Conservation (phyloP, 2,888 invertebrate species). For the Drosophila picticornis region DNA sequence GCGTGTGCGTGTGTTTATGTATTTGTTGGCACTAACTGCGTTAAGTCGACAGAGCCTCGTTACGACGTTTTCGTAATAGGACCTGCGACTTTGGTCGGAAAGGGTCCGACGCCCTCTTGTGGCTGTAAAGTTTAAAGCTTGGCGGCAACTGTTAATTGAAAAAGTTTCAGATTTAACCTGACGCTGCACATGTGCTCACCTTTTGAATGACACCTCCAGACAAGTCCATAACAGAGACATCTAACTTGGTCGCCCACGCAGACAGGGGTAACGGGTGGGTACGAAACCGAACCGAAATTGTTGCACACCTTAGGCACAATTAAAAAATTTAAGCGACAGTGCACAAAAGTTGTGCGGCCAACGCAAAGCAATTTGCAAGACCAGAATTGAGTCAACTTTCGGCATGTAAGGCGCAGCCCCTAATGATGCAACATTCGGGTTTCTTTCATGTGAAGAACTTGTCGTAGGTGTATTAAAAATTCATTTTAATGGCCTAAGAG, state of each 20-base stretch:
- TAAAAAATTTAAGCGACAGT: conserved; percentile 54
- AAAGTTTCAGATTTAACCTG: conserved; percentile 66
- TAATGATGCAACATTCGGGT: conserved; percentile 53
- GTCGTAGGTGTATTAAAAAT: conserved; percentile 33
- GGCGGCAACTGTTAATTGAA: conserved; percentile 76
- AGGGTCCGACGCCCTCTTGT: conserved; percentile 20
- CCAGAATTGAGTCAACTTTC: conserved; percentile 30
- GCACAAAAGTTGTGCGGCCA: conserved; percentile 46
- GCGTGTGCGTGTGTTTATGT: not conserved
- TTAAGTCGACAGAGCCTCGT: conserved; percentile 56
- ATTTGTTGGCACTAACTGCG: conserved; percentile 46
- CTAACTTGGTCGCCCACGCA: not conserved
- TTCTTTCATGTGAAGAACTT: conserved; percentile 18
- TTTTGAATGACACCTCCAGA: conserved; percentile 52
- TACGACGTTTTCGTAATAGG: conserved; percentile 67
- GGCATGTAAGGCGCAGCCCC: conserved; percentile 22
- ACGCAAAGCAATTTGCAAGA: conserved; percentile 41
- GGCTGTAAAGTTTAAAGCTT: conserved; percentile 62
- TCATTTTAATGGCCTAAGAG: conserved; percentile 51
- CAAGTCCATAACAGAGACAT: conserved; percentile 28
- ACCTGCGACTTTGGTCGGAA: conserved; percentile 34
- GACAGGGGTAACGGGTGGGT: not conserved
- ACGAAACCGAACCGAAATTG: conserved; percentile 20
- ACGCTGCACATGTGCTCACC: conserved; percentile 58
- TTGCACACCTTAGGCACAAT: conserved; percentile 46